Evolutionary conservation across 2,888 invertebrate genomes (phyloP).

Genomic region (Bellardia pandia): DNA sequence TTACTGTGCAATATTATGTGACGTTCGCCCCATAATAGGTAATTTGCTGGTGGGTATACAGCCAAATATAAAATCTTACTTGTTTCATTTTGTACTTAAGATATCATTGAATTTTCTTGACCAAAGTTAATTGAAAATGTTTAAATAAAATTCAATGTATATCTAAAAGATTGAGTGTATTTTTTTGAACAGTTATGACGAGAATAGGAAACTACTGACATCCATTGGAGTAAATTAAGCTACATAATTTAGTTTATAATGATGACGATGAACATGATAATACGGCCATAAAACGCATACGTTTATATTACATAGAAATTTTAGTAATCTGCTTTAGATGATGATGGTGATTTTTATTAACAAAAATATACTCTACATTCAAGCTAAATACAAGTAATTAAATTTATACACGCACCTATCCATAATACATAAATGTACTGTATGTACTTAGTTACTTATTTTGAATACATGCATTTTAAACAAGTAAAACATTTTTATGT

Average conservation of each 20-base stretch:
- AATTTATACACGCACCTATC: constrained; percentile 28
- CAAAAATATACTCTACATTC: constrained; percentile 3
- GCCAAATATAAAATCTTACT: too few relatives aligned
- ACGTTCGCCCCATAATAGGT: too few relatives aligned
- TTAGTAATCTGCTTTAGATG: constrained; percentile 2
- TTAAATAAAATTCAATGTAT: too few relatives aligned
- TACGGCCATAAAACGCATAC: background rate
- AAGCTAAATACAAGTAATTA: constrained; percentile 39
- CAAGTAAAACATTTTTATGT: constrained; percentile 41
- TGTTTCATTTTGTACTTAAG: too few relatives aligned
- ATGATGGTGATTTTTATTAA: constrained; percentile 18
- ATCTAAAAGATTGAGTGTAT: too few relatives aligned
- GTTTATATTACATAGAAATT: background rate
- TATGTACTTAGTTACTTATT: too few relatives aligned
- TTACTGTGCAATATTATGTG: too few relatives aligned
- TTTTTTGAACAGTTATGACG: background rate
- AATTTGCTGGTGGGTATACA: too few relatives aligned
- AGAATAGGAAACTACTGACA: constrained; percentile 43
- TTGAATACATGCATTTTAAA: constrained; percentile 36
- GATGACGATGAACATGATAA: background rate
- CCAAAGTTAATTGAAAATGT: too few relatives aligned
- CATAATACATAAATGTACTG: too few relatives aligned
- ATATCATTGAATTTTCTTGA: too few relatives aligned
- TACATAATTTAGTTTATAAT: constrained; percentile 28
- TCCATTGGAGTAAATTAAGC: constrained; percentile 17